phyloP scores from a whole-genome alignment of 2,888 invertebrate species.

The Polylopha cassiicola region DNA sequence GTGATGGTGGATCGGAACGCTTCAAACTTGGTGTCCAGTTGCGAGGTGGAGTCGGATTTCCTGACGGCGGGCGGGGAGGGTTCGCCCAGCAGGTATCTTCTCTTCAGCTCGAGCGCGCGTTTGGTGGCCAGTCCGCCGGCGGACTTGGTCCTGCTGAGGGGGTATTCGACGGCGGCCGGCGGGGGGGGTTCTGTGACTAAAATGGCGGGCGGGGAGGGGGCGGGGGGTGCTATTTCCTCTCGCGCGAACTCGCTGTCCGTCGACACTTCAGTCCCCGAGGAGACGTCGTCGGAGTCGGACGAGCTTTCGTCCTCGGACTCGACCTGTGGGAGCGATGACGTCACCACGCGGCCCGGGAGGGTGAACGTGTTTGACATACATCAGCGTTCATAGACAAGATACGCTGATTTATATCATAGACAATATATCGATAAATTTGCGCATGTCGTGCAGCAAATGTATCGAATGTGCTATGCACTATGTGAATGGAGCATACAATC shows the following conservation, averaged over 20 bases:
- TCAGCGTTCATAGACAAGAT: too few relatives aligned
- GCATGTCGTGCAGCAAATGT: too few relatives aligned
- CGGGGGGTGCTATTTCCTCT: slow-evolving; percentile 83
- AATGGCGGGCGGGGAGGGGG: slow-evolving; percentile 86
- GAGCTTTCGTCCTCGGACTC: slow-evolving; percentile 76
- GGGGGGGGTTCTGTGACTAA: slow-evolving; percentile 84
- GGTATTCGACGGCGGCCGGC: slow-evolving; percentile 80
- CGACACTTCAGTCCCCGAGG: slow-evolving; percentile 94
- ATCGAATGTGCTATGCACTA: too few relatives aligned
- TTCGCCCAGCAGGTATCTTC: slow-evolving; percentile 88
- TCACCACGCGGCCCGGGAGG: too few relatives aligned
- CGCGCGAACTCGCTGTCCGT: slow-evolving; percentile 95
- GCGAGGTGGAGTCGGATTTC: slow-evolving; percentile 89
- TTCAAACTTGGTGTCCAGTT: slow-evolving; percentile 89
- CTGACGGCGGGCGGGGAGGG: slow-evolving; percentile 82
- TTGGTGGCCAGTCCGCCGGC: slow-evolving; percentile 93
- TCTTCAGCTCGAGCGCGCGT: slow-evolving; percentile 90
- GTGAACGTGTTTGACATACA: too few relatives aligned
- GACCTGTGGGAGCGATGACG: slow-evolving; percentile 47
- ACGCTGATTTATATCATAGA: too few relatives aligned
- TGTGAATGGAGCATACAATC: too few relatives aligned
- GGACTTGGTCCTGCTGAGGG: slow-evolving; percentile 88
- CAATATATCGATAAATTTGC: too few relatives aligned
- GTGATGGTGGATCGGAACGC: slow-evolving; percentile 91
- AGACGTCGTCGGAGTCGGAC: slow-evolving; percentile 84